Conservation (phyloP, 2,113 vertebrate species). For the Psittacara wagleri region DNA sequence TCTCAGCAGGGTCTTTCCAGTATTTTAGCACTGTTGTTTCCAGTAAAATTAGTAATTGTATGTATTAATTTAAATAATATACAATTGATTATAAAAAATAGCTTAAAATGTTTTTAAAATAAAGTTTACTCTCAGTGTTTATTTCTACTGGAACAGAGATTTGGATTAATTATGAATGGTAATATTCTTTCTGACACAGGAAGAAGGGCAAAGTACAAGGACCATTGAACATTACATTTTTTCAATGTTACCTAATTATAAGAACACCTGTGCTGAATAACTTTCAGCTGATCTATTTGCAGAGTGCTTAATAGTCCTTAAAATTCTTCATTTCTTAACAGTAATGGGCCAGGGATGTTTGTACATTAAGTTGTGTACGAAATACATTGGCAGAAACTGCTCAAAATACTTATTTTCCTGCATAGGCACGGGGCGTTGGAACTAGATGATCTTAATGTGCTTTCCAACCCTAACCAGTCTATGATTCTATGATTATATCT, state of each 20-base stretch:
- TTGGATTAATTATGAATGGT: slow-evolving; percentile 5
- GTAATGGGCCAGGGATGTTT: slow-evolving; percentile 52
- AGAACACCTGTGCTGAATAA: slow-evolving; percentile 73
- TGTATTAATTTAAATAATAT: background rate
- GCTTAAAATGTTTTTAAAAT: background rate
- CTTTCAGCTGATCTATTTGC: slow-evolving; percentile 74
- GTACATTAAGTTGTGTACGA: slow-evolving; percentile 24
- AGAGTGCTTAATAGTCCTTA: slow-evolving; percentile 77
- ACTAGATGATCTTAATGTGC: background rate
- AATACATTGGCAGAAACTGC: background rate
- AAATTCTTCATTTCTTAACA: slow-evolving; percentile 66
- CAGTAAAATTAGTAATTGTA: background rate
- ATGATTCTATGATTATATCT: background rate
- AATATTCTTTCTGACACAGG: background rate
- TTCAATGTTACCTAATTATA: slow-evolving; percentile 66
- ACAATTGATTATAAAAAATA: background rate
- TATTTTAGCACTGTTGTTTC: background rate
- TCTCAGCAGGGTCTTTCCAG: background rate
- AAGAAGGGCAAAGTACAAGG: slow-evolving; percentile 63
- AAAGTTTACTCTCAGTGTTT: background rate
- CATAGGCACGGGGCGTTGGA: background rate
- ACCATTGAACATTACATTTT: slow-evolving; percentile 71
- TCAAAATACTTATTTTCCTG: slow-evolving; percentile 37
- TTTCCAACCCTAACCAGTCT: background rate
- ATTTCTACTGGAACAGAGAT: background rate